Conservation (phyloP, 1,140 invertebrate species). For the Vollenhovia emeryi region DNA sequence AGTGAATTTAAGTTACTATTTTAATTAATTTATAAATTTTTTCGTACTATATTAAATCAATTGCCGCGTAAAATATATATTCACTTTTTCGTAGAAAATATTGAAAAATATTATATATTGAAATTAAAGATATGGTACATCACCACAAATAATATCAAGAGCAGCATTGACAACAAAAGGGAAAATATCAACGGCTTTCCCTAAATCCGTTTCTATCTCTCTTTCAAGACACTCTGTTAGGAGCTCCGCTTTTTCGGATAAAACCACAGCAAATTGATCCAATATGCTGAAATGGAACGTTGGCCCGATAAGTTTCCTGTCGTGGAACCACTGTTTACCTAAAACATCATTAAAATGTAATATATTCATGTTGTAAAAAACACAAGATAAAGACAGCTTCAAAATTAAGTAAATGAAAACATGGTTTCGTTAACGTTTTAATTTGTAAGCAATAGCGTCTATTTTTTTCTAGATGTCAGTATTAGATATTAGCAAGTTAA, state of each 20-base stretch:
- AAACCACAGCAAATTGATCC: conserved; percentile 90
- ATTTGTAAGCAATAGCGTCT: too few relatives aligned
- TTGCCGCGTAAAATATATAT: not conserved
- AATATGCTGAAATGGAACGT: conserved; percentile 95
- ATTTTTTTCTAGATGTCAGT: too few relatives aligned
- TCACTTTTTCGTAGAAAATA: not conserved
- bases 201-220: conserved; percentile 79
- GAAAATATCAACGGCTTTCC: conserved; percentile 87
- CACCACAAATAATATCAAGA: conserved; percentile 94
- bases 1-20: not conserved
- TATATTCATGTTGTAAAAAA: not conserved
- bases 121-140: conserved; percentile 65
- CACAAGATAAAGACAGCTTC: too few relatives aligned
- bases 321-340: conserved; percentile 91
- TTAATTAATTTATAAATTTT: not conserved
- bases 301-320: conserved; percentile 93
- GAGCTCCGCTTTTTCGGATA: conserved; percentile 90
- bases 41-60: not conserved
- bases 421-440: too few relatives aligned
- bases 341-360: not conserved
- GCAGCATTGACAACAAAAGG: conserved; percentile 89
- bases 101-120: not conserved
- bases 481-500: not conserved
- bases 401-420: too few relatives aligned
- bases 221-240: conserved; percentile 85